These are phyloP conservation scores for Periplaneta americana DNA, from an alignment of 1,140 invertebrate genomes.

Conservation along the genomic window DNA sequence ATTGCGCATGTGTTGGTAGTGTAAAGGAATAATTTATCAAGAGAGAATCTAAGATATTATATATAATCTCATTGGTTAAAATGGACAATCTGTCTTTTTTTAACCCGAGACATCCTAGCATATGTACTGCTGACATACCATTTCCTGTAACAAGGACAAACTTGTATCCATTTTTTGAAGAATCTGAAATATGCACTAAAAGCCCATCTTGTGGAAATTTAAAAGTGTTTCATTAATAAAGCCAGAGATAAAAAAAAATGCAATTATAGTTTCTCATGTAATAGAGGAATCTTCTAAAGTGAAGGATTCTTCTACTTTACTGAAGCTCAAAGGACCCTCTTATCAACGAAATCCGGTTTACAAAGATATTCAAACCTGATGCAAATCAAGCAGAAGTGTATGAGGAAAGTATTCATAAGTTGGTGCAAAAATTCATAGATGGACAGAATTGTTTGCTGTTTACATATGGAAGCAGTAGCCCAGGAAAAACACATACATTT, in stretches of 20 bases:
- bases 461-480: constrained; percentile 79
- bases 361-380: constrained; percentile 52
- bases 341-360: constrained; percentile 50
- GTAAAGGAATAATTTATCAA: no score
- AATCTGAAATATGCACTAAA: background rate
- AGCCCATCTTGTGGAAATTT: background rate
- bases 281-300: background rate
- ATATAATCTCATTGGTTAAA: no score
- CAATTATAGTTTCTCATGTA: background rate
- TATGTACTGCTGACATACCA: background rate
- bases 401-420: constrained; percentile 47
- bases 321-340: background rate
- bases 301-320: background rate
- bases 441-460: constrained; percentile 74
- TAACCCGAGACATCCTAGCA: background rate
- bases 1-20: no score
- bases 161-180: background rate
- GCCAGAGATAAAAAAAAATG: background rate
- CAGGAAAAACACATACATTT: constrained; percentile 85
- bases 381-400: constrained; percentile 52
- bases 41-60: no score
- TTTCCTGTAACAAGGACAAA: background rate
- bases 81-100: background rate
- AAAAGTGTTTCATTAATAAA: background rate
- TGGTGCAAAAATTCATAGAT: constrained; percentile 55